Evolutionary conservation across 30 jellyfish, hydroid and myxozoan species (phyloP), one percentile per base, ranked within the genome.

Genomic region (Sanderia malayensis): DNA sequence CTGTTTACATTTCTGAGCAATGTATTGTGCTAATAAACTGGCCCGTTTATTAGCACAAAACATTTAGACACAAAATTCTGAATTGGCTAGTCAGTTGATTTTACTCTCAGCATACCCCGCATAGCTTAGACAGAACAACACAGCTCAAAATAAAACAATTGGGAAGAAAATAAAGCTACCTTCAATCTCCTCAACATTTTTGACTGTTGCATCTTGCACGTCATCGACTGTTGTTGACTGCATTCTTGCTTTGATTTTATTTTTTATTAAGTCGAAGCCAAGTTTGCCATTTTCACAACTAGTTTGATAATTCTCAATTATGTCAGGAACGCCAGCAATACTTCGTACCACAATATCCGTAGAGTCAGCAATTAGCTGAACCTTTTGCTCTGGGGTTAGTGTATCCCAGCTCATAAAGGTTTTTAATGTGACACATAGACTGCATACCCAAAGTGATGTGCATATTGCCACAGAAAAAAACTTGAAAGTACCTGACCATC

Each of bases 381-480:
- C 89, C 27, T 77, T 77, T 46, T 77, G 80, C 44, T 77, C 81
- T 22, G 75, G 67, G 4, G 25, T 31, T 31, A 77, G 58, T 27
- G 19, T 31, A 1, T 77, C 34, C 89, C 89, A 77, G 4, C 64
- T 28, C 89, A 77, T 77, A 47, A 77, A 77, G 3, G 74, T 67
- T 49, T 77, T 53, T 30, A 67, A 20, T 19, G 81, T 77, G 66
- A 67, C 63, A 37, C 30, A 64, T 33, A 77, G 27, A 44, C 89
- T 21, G 0, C 67, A 33, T 28, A 44, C 46, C 89, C 89, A 77
- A 58, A 77, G 24, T 7, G 81, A 81, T 19, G 46, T 29, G 41
- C 73, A 63, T 11, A 77, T 37, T 20, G 53, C 4, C 3, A 49
- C 65, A 15, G 67, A 64, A 31, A 47, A 21, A n/a, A 77, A 66